phyloP scores from a whole-genome alignment of 2,888 invertebrate species.

The Cacoxenus indagator region DNA sequence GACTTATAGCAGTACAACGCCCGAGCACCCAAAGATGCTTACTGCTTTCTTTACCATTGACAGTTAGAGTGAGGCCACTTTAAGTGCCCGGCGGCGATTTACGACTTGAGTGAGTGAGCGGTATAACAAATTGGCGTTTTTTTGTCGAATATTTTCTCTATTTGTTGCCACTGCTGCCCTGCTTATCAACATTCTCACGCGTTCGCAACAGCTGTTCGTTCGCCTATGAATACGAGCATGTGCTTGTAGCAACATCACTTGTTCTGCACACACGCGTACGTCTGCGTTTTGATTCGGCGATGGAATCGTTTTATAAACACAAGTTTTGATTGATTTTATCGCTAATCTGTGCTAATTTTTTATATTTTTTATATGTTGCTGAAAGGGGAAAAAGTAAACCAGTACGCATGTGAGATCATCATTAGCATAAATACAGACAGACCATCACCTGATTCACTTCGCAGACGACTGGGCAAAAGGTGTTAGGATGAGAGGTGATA shows the following conservation, averaged over 20 bases:
- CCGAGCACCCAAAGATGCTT: not conserved
- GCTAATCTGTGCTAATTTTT: not conserved
- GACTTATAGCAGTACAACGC: too few species aligned
- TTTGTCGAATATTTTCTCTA: not conserved
- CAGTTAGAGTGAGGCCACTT: not conserved
- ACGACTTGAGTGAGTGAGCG: too few species aligned
- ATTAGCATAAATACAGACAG: not conserved
- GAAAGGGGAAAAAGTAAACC: not conserved
- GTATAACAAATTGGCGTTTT: too few species aligned
- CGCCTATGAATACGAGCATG: too few species aligned
- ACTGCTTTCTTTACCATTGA: not conserved
- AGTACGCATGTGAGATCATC: not conserved
- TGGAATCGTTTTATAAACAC: not conserved
- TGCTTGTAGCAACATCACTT: not conserved
- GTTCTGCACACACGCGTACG: not conserved
- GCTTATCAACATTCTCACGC: constrained; percentile 7
- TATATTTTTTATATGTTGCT: not conserved
- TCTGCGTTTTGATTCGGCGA: not conserved
- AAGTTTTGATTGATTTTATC: not conserved
- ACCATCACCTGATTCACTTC: not conserved
- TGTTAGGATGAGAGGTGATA: too few species aligned
- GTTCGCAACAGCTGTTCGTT: not conserved
- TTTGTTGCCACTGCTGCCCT: not conserved
- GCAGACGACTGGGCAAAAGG: too few species aligned
- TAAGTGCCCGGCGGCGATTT: not conserved